A percentile compares a stretch with the other conserved stretches of the same genome.
Evolutionary conservation across 2,888 invertebrate genomes (phyloP).

Genomic region (Noctua fimbriata): DNA sequence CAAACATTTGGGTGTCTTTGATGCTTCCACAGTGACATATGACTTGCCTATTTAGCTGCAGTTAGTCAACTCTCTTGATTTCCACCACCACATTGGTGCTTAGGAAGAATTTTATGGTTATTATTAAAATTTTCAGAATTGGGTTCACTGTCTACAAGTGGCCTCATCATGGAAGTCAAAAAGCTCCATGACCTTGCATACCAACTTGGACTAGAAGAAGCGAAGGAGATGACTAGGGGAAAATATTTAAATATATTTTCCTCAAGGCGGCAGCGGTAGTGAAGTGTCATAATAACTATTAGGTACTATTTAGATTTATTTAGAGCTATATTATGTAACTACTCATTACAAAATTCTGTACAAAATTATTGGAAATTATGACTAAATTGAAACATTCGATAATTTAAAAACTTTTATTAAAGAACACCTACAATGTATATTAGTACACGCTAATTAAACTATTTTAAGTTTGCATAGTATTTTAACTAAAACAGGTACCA

Average conservation of each 20-base stretch:
- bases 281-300: constrained; percentile 62
- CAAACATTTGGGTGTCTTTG: not conserved
- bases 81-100: not conserved
- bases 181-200: constrained; percentile 98
- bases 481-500: constrained; percentile 53
- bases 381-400: constrained; percentile 25
- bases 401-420: constrained; percentile 53
- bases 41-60: not conserved
- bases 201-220: constrained; percentile 97
- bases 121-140: constrained; percentile 90
- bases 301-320: constrained; percentile 35
- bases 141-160: constrained; percentile 94
- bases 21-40: not conserved
- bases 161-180: constrained; percentile 97
- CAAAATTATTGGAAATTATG: not conserved
- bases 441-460: constrained; percentile 57
- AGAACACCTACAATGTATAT: constrained; percentile 60
- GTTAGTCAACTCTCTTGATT: not conserved
- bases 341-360: not conserved
- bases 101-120: not conserved
- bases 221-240: constrained; percentile 98
- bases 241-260: constrained; percentile 97
- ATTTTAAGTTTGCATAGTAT: constrained; percentile 57
- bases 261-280: constrained; percentile 80
- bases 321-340: not conserved